phyloP scores from a whole-genome alignment of 1,140 invertebrate genomes.

The Lamellibrachia luymesi region DNA sequence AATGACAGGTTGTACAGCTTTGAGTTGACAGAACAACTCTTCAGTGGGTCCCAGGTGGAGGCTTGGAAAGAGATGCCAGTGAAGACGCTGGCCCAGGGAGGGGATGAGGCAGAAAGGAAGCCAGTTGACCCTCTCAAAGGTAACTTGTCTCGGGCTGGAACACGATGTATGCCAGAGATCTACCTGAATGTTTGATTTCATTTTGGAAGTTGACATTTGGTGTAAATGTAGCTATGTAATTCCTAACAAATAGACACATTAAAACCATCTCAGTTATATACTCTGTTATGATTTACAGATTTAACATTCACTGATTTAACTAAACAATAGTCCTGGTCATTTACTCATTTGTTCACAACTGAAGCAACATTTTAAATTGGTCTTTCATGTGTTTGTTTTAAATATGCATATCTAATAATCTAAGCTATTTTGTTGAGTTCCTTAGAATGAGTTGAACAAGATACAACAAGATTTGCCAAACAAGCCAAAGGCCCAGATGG shows the following conservation, averaged over 20 bases:
- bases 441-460: neutral
- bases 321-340: too few relatives aligned
- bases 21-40: constrained; percentile 4
- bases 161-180: neutral
- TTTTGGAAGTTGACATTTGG: neutral
- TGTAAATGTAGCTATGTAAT: neutral
- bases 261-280: too few relatives aligned
- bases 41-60: neutral
- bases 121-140: neutral
- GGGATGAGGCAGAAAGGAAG: constrained; percentile 6
- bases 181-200: neutral
- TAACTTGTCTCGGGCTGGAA: neutral
- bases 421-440: constrained; percentile 1
- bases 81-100: neutral
- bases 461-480: neutral
- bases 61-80: constrained; percentile 11
- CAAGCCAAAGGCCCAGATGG: too few relatives aligned
- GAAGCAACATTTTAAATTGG: too few relatives aligned
- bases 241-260: too few relatives aligned
- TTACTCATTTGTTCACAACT: too few relatives aligned
- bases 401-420: too few relatives aligned
- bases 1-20: constrained; percentile 11
- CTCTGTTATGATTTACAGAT: too few relatives aligned
- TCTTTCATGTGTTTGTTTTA: too few relatives aligned
- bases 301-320: too few relatives aligned